Evolutionary conservation across 2,797 vertebrate genomes (phyloP).

Genomic region (Oryzias dopingdopingensis): DNA sequence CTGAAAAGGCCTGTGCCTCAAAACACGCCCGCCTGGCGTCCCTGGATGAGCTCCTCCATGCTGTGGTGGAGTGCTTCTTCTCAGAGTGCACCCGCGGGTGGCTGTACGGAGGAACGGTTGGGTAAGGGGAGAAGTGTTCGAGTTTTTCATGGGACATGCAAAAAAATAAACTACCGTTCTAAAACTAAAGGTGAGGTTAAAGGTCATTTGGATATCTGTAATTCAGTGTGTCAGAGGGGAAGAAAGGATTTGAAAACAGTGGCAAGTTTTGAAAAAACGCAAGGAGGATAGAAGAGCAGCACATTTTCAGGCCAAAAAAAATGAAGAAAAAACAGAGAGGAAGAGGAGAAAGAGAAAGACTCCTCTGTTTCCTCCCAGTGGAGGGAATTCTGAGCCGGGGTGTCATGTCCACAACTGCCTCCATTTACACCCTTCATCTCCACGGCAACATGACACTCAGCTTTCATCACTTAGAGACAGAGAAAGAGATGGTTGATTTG

Average conservation of each 20-base stretch:
- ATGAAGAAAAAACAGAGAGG: constrained; percentile 45
- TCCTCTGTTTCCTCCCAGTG: constrained; percentile 64
- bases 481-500: constrained; percentile 19
- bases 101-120: constrained; percentile 83
- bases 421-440: constrained; percentile 73
- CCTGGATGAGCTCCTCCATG: constrained; percentile 81
- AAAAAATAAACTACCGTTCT: constrained; percentile 6
- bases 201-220: constrained; percentile 39
- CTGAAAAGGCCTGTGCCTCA: constrained; percentile 75
- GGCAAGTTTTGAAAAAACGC: constrained; percentile 29
- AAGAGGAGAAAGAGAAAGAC: constrained; percentile 59
- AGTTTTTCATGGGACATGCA: not conserved
- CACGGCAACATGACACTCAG: constrained; percentile 61
- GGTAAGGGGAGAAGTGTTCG: constrained; percentile 76
- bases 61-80: constrained; percentile 85
- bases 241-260: constrained; percentile 36
- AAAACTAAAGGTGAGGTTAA: constrained; percentile 34
- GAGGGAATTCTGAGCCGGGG: constrained; percentile 72
- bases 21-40: constrained; percentile 83
- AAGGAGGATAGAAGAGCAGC: constrained; percentile 51
- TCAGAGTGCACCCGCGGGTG: constrained; percentile 85
- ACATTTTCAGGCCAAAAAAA: constrained; percentile 49
- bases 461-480: constrained; percentile 41
- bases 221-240: constrained; percentile 4
- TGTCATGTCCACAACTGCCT: constrained; percentile 73